These are phyloP conservation scores for Cephus nigrinus DNA, from an alignment of 2,888 invertebrate genomes.

Conservation along the genomic window DNA sequence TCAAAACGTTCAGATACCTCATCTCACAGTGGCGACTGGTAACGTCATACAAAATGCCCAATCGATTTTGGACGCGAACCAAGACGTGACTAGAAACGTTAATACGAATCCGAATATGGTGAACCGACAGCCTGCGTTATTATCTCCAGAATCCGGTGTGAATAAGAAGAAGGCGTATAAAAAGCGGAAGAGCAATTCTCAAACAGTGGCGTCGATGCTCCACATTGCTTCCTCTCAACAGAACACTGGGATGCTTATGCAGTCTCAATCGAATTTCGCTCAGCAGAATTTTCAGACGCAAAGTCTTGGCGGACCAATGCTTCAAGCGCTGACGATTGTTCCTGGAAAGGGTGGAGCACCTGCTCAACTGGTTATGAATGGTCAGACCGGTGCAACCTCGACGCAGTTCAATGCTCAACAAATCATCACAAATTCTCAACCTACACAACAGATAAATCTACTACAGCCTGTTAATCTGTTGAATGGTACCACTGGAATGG, in stretches of 20 bases:
- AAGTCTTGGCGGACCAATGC: conserved; percentile 76
- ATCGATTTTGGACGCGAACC: conserved; percentile 66
- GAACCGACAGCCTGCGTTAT: conserved; percentile 62
- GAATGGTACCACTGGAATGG: conserved; percentile 76
- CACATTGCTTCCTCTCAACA: conserved; percentile 75
- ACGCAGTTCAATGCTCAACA: conserved; percentile 76
- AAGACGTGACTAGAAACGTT: conserved; percentile 54
- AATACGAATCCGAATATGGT: conserved; percentile 48
- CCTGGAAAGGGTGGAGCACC: conserved; percentile 81
- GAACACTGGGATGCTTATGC: conserved; percentile 73
- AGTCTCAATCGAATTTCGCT: conserved; percentile 70
- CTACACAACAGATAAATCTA: conserved; percentile 75
- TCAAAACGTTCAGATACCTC: conserved; percentile 77
- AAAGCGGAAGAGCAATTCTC: conserved; percentile 78
- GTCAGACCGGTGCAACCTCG: conserved; percentile 70
- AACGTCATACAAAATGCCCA: conserved; percentile 73
- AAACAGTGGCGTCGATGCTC: conserved; percentile 77
- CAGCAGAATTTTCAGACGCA: conserved; percentile 82
- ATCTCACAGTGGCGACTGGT: conserved; percentile 73
- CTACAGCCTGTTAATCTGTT: conserved; percentile 85
- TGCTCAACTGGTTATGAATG: conserved; percentile 82
- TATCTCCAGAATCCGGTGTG: conserved; percentile 76
- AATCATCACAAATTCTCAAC: conserved; percentile 71
- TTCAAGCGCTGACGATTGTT: conserved; percentile 81
- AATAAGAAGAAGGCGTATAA: conserved; percentile 73